Conservation (phyloP, 1,140 invertebrate species). For the Druon quercuslanigerum region DNA sequence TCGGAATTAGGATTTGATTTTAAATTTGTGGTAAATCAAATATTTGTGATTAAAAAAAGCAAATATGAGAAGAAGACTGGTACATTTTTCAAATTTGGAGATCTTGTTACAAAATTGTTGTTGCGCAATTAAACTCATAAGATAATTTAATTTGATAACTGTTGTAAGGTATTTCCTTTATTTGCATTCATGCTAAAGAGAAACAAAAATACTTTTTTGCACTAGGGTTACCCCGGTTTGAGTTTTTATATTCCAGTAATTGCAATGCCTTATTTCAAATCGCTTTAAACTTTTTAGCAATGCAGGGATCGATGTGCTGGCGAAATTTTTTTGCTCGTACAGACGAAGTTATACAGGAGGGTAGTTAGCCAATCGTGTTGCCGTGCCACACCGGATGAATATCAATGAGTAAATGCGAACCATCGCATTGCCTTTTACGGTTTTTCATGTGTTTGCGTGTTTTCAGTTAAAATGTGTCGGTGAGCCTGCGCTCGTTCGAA, state of each 20-base stretch:
- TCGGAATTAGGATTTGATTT: no score
- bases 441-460: conserved; percentile 49
- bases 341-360: conserved; percentile 57
- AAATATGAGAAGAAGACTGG: no score
- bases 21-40: no score
- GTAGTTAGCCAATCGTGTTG: conserved; percentile 73
- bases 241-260: not conserved
- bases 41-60: no score
- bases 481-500: conserved; percentile 1
- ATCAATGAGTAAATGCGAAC: conserved; percentile 70
- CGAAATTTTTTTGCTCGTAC: conserved; percentile 4
- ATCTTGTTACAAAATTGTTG: no score
- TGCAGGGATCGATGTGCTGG: conserved; percentile 18
- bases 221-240: not conserved
- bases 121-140: no score
- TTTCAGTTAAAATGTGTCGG: conserved; percentile 34
- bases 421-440: conserved; percentile 66
- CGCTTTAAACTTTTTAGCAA: conserved; percentile 17
- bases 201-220: not conserved
- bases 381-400: conserved; percentile 69
- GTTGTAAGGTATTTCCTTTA: no score
- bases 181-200: no score
- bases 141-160: no score
- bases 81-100: no score
- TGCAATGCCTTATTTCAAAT: not conserved